Evolutionary conservation across 1,140 invertebrate genomes (phyloP).

Genomic region (Eupeodes corollae): DNA sequence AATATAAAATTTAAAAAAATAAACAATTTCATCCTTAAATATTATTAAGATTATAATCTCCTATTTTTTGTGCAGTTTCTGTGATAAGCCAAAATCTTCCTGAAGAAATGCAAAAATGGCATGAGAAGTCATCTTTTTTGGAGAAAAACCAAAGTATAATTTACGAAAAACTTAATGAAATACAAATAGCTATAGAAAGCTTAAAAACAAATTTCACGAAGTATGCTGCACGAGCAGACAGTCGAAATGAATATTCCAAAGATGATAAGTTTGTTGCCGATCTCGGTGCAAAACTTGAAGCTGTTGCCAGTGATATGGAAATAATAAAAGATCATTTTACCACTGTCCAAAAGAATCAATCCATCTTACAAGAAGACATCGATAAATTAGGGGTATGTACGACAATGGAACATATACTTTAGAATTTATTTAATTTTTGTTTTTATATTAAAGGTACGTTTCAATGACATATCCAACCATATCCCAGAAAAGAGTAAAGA

Average conservation of each 20-base stretch:
- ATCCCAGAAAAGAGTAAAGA: background rate
- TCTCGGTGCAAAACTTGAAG: slow-evolving; percentile 33
- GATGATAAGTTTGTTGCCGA: slow-evolving; percentile 31
- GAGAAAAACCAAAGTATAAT: slow-evolving; percentile 45
- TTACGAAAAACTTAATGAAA: slow-evolving; percentile 18
- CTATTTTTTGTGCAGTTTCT: slow-evolving; percentile 39
- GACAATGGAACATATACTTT: background rate
- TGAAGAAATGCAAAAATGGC: slow-evolving; percentile 48
- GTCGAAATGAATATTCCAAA: slow-evolving; percentile 24
- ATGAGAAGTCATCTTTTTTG: slow-evolving; percentile 46
- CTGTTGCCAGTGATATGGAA: slow-evolving; percentile 26
- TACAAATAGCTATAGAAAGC: slow-evolving; percentile 17
- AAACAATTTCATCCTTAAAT: too few relatives aligned
- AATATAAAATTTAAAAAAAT: too few relatives aligned
- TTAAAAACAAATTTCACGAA: slow-evolving; percentile 20
- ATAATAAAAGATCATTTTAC: slow-evolving; percentile 29
- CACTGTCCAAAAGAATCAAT: slow-evolving; percentile 19
- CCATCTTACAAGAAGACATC: slow-evolving; percentile 17
- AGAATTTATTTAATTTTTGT: background rate
- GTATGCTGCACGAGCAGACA: slow-evolving; percentile 14
- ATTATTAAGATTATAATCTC: too few relatives aligned
- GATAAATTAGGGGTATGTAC: slow-evolving; percentile 16
- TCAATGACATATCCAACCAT: background rate
- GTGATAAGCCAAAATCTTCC: slow-evolving; percentile 48
- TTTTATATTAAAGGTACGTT: background rate